These are phyloP conservation scores for Orthosia gothica DNA, from an alignment of 2,888 invertebrate genomes.

Conservation along the genomic window DNA sequence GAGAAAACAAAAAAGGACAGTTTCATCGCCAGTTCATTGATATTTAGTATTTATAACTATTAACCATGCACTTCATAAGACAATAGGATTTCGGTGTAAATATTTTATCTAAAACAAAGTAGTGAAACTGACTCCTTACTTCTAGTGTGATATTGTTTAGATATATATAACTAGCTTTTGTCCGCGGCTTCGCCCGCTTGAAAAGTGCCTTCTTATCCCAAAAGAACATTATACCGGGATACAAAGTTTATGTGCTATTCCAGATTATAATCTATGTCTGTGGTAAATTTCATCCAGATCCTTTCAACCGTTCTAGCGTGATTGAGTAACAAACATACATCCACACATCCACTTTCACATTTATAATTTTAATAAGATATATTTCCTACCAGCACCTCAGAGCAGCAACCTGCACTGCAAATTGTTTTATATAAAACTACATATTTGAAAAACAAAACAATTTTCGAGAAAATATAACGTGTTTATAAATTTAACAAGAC, in stretches of 20 bases:
- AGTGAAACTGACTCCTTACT: background rate
- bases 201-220: no score
- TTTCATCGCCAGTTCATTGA: background rate
- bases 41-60: background rate
- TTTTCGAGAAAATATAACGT: background rate
- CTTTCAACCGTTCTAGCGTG: no score
- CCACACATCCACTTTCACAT: no score
- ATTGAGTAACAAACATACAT: no score
- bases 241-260: no score
- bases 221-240: no score
- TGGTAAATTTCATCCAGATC: no score
- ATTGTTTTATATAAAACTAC: slow-evolving; percentile 1
- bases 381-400: slow-evolving; percentile 37
- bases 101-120: background rate
- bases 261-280: no score
- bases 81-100: no score
- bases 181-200: no score
- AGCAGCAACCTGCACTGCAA: background rate
- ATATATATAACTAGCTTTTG: background rate
- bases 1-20: background rate
- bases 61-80: no score
- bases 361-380: background rate
- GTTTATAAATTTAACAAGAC: background rate
- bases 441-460: background rate
- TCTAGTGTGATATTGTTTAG: slow-evolving; percentile 46